Evolutionary conservation across 2,797 vertebrate genomes (phyloP), one percentile per base, ranked within the genome.

Genomic region (Cottoperca gobio): DNA sequence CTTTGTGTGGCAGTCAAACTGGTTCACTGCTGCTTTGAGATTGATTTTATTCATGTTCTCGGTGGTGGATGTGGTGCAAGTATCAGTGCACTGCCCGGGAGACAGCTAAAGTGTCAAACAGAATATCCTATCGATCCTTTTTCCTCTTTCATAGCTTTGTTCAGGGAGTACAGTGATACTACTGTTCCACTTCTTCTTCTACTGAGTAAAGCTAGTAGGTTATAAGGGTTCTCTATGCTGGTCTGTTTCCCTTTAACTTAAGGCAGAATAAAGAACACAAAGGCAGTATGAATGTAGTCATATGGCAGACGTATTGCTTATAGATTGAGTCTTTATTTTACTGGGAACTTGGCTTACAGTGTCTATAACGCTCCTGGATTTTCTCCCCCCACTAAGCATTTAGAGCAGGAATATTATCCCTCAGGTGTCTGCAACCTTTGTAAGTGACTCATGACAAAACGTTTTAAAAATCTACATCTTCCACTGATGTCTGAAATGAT

Each of bases 21-120:
- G 53, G 82, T 81, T 85, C 72, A 37, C 72, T 70, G 40, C 78
- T 68, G 82, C 80, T 76, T 40, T 49, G 43, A 74, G 59, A 86
- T 88, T 68, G 85, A 87, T 90, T 82, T 84, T 65, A 74, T 67
- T 72, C 60, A 37, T 53, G 28, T 40, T 6, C 49, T 76, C 2
- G 0, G 48, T n/a, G 21, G 21, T 23, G 40, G 59, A 19, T 43
- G 43, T 21, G 9, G 16, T 37, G 23, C 23, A 40, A 2, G 17
- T 60, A 62, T 78, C 73, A 33, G 80, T 68, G 55, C 74, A 39
- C 72, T 62, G 58, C 66, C 45, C n/a, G 3, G 68, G 19, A 76
- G 53, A 73, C 53, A 21, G 24, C 42, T 28, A 58, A 74, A 40
- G 70, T 78, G 68, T 89, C 63, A 84, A 78, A 74, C 74, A 66